Percentiles rank a stretch among this genome's conserved stretches.
Conservation (phyloP, 1,140 invertebrate genomes). For the Bombus confusus region DNA sequence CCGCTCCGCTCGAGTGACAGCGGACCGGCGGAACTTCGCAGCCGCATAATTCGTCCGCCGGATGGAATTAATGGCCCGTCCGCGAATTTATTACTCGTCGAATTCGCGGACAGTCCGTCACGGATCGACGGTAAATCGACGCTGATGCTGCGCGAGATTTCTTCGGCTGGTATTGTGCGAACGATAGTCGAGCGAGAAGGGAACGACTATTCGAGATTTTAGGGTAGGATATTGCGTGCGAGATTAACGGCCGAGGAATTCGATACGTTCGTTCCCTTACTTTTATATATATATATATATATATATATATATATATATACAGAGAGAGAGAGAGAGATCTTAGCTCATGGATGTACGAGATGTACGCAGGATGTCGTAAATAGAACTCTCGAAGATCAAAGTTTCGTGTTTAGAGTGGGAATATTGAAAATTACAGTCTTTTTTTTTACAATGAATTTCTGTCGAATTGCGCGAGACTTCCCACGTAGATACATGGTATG, state of each 20-base stretch:
- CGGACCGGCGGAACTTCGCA: constrained; percentile 41
- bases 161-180: too few relatives aligned
- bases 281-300: too few relatives aligned
- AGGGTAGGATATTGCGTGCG: too few relatives aligned
- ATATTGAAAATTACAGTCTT: neutral
- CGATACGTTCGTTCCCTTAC: too few relatives aligned
- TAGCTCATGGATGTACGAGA: too few relatives aligned
- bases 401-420: neutral
- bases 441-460: neutral
- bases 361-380: too few relatives aligned
- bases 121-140: constrained; percentile 6
- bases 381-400: too few relatives aligned
- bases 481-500: too few relatives aligned
- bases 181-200: neutral
- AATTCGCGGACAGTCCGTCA: neutral
- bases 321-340: too few relatives aligned
- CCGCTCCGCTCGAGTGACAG: constrained; percentile 50
- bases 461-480: neutral
- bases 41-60: constrained; percentile 56
- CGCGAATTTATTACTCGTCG: constrained; percentile 60
- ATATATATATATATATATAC: too few relatives aligned
- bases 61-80: constrained; percentile 64
- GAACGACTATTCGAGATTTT: too few relatives aligned
- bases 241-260: too few relatives aligned
- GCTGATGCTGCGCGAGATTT: neutral